phyloP scores from a whole-genome alignment of 2,113 vertebrate genomes.

The Carassius auratus region DNA sequence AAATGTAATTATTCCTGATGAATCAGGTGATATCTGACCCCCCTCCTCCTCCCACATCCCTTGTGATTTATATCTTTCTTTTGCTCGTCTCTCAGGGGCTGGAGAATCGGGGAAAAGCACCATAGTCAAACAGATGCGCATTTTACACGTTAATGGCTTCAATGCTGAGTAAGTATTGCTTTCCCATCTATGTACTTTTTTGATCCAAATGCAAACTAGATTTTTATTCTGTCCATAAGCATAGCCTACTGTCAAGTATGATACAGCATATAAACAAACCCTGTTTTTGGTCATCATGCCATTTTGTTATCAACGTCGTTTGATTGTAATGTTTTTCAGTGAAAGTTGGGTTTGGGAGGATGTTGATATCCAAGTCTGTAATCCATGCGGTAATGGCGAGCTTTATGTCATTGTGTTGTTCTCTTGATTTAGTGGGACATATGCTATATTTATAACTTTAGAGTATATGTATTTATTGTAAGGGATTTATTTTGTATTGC shows the following conservation, averaged over 20 bases:
- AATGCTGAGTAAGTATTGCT: constrained; percentile 94
- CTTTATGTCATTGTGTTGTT: background rate
- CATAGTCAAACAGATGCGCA: constrained; percentile 99
- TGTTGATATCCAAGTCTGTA: background rate
- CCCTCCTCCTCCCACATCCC: background rate
- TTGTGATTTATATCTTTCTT: constrained; percentile 47
- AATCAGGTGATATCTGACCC: constrained; percentile 36
- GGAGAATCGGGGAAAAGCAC: constrained; percentile 99
- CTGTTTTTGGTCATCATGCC: background rate
- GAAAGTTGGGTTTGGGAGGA: background rate
- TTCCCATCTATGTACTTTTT: constrained; percentile 23
- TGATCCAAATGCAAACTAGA: background rate
- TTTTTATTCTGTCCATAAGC: background rate
- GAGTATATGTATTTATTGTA: background rate
- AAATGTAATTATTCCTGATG: constrained; percentile 26
- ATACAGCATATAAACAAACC: background rate
- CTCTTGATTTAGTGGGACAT: background rate
- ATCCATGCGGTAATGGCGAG: background rate
- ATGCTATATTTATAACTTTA: background rate
- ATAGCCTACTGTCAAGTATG: background rate
- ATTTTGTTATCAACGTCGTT: background rate
- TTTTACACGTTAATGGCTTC: constrained; percentile 98
- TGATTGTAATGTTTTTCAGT: background rate
- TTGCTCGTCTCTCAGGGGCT: constrained; percentile 82
- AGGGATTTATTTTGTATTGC: background rate